Evolutionary conservation across 2,797 vertebrate genomes (phyloP).

Genomic region (Lemur catta): DNA sequence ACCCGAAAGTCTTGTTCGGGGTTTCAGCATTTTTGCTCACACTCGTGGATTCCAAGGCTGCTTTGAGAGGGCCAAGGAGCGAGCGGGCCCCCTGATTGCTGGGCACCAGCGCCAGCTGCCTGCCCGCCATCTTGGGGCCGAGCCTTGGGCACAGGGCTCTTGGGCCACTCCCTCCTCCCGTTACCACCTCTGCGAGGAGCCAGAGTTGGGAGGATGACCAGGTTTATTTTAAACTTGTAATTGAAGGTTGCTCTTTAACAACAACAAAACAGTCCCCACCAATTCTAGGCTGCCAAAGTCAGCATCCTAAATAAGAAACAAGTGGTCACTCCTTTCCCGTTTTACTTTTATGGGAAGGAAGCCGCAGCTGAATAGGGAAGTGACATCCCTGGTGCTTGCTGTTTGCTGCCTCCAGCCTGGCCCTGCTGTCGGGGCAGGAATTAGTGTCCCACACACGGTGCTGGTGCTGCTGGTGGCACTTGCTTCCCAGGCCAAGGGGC

Average conservation of each 20-base stretch:
- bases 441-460: accelerated
- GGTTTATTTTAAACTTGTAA: constrained; percentile 69
- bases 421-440: background rate
- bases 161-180: background rate
- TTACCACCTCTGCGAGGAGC: background rate
- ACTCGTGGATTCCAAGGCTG: background rate
- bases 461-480: background rate
- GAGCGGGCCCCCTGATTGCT: accelerated
- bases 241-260: constrained; percentile 60
- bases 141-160: background rate
- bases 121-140: accelerated
- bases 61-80: background rate
- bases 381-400: background rate
- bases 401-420: background rate
- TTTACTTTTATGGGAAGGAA: background rate
- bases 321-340: background rate
- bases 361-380: background rate
- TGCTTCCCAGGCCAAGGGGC: background rate
- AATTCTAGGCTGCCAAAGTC: background rate
- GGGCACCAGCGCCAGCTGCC: background rate
- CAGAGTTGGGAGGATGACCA: background rate
- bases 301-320: constrained; percentile 60
- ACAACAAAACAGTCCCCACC: background rate
- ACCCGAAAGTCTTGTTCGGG: accelerated
- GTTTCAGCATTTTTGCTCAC: background rate